phyloP scores from a whole-genome alignment of 2,888 invertebrate genomes.

The Tuta absoluta region DNA sequence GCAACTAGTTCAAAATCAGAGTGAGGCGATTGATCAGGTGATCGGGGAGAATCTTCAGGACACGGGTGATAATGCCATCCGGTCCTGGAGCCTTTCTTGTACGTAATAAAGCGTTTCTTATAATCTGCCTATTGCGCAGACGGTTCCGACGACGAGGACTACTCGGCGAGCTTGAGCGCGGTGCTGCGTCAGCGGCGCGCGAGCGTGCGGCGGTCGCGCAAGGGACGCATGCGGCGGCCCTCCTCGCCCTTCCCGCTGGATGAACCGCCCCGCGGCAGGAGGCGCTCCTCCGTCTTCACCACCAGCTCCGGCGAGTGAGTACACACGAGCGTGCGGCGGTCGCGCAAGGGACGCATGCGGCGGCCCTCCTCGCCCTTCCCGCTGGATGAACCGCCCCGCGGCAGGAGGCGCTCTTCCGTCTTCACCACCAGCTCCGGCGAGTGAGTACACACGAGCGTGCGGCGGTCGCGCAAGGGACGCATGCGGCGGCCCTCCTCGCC shows the following conservation, averaged over 20 bases:
- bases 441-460: conserved; percentile 73
- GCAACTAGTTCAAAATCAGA: no score
- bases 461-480: neutral
- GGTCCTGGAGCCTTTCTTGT: no score
- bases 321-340: neutral
- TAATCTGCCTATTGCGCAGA: conserved; percentile 49
- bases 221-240: conserved; percentile 83
- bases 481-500: conserved; percentile 81
- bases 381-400: conserved; percentile 60
- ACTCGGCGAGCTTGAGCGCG: conserved; percentile 91
- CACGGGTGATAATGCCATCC: no score
- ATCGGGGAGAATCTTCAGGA: no score
- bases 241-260: conserved; percentile 80
- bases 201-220: conserved; percentile 86
- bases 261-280: conserved; percentile 55
- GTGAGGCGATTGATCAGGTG: no score
- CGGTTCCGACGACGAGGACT: conserved; percentile 90
- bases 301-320: conserved; percentile 93
- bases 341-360: conserved; percentile 44
- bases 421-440: conserved; percentile 94
- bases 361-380: conserved; percentile 81
- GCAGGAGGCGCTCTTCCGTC: conserved; percentile 76
- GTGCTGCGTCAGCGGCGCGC: conserved; percentile 89
- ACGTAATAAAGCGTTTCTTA: no score
- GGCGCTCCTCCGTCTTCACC: conserved; percentile 84